These are phyloP conservation scores for Rallus crepitans DNA, from an alignment of 2,797 vertebrate species.

Conservation along the genomic window DNA sequence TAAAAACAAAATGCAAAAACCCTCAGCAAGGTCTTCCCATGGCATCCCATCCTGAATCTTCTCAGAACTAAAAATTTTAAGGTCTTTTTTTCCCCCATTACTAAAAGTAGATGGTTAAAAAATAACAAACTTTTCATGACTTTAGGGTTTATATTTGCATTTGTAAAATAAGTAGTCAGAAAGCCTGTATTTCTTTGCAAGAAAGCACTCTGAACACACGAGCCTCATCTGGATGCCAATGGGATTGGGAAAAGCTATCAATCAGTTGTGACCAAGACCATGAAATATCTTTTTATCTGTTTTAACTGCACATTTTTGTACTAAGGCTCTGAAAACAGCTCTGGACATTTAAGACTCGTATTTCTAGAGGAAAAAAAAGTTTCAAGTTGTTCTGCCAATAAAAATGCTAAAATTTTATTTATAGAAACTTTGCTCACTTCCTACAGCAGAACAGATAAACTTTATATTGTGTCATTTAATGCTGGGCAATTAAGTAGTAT, in stretches of 20 bases:
- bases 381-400: background rate
- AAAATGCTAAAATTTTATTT: background rate
- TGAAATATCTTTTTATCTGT: background rate
- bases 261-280: background rate
- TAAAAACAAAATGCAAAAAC: background rate
- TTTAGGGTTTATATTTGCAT: background rate
- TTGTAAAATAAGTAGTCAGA: background rate
- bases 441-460: background rate
- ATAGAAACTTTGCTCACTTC: background rate
- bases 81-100: background rate
- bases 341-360: background rate
- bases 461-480: background rate
- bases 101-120: background rate
- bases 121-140: background rate
- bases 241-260: background rate
- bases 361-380: background rate
- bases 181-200: background rate
- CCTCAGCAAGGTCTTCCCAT: background rate
- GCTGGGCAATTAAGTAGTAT: background rate
- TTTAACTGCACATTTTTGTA: conserved; percentile 45
- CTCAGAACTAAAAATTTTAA: background rate
- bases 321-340: background rate
- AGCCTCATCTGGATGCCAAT: background rate
- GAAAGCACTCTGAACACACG: background rate
- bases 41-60: background rate